Percentiles rank a stretch among this genome's conserved stretches.
These are phyloP conservation scores for Anarsia innoxiella DNA, from an alignment of 2,888 invertebrate species.

Conservation along the genomic window DNA sequence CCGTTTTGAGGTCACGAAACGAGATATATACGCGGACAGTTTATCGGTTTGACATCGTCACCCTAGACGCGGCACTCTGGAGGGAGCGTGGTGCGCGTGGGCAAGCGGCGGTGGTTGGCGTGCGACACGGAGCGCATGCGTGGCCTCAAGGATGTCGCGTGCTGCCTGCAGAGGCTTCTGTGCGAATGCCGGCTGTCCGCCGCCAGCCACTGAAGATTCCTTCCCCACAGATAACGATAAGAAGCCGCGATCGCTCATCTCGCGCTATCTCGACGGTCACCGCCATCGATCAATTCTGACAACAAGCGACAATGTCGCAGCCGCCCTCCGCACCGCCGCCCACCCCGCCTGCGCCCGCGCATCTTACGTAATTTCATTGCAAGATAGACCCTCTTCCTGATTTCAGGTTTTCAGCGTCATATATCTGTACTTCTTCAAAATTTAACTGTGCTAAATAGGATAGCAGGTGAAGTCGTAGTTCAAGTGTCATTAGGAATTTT, in stretches of 20 bases:
- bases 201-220: conserved; percentile 55
- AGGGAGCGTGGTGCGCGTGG: conserved; percentile 34
- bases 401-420: conserved; percentile 9
- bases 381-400: background rate
- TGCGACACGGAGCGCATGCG: conserved; percentile 23
- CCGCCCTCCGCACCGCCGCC: background rate
- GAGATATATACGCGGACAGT: conserved; percentile 41
- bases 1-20: conserved; percentile 55
- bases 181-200: conserved; percentile 60
- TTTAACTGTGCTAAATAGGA: too few relatives aligned
- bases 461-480: too few relatives aligned
- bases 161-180: conserved; percentile 64
- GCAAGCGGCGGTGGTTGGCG: conserved; percentile 31
- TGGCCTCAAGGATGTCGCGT: conserved; percentile 60
- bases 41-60: conserved; percentile 64
- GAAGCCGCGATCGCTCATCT: conserved; percentile 64
- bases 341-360: background rate
- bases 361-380: conserved; percentile 10
- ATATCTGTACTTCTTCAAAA: too few relatives aligned
- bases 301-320: conserved; percentile 8
- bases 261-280: conserved; percentile 41
- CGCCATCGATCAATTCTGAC: conserved; percentile 12
- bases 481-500: too few relatives aligned
- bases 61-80: conserved; percentile 38
- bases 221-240: conserved; percentile 68